Evolutionary conservation across 1,140 invertebrate species (phyloP).

Genomic region (Oedothorax gibbosus): DNA sequence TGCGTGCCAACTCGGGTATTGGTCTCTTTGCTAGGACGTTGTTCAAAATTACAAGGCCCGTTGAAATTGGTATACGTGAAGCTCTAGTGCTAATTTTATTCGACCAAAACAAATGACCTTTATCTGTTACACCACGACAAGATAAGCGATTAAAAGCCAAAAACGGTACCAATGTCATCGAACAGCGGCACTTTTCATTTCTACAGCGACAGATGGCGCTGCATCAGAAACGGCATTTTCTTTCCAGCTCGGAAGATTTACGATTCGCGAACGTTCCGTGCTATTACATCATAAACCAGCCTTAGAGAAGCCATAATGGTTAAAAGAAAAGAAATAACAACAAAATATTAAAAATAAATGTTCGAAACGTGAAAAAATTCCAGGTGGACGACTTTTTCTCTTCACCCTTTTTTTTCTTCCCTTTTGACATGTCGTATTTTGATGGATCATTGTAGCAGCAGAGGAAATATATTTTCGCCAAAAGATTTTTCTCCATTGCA

Average conservation of each 20-base stretch:
- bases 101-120: no score
- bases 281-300: slow-evolving; percentile 46
- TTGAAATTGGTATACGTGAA: no score
- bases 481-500: no score
- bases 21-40: no score
- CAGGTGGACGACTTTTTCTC: slow-evolving; percentile 23
- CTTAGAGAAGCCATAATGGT: slow-evolving; percentile 28
- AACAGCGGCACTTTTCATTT: slow-evolving; percentile 33
- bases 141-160: no score
- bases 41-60: no score
- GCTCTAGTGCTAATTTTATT: no score
- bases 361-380: slow-evolving; percentile 20
- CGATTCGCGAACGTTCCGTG: slow-evolving; percentile 43
- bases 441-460: slow-evolving; percentile 5
- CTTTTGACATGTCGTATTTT: slow-evolving; percentile 15
- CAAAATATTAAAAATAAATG: background rate
- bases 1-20: no score
- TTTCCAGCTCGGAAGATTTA: slow-evolving; percentile 37
- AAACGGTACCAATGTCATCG: background rate
- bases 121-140: no score
- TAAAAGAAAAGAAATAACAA: background rate
- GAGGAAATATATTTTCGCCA: slow-evolving; percentile 11
- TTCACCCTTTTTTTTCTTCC: background rate
- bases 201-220: slow-evolving; percentile 7
- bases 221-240: slow-evolving; percentile 18